phyloP scores from a whole-genome alignment of 2,888 invertebrate species.

The Orgyia antiqua region DNA sequence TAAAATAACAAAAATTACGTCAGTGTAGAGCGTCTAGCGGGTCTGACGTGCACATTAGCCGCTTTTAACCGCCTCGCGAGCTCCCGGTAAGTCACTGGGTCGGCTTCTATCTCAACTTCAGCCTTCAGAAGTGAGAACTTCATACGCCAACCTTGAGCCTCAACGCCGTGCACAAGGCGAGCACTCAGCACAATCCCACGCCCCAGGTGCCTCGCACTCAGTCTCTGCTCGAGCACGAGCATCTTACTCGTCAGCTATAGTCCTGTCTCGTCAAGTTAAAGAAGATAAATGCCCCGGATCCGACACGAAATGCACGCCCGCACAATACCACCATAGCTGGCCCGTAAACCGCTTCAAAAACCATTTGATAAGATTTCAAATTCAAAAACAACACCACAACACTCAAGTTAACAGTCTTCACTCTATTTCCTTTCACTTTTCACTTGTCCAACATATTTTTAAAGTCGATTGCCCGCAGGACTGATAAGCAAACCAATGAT shows the following conservation, averaged over 20 bases:
- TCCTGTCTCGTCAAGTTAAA: slow-evolving; percentile 71
- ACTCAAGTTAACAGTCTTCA: slow-evolving; percentile 14
- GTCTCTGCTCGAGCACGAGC: slow-evolving; percentile 74
- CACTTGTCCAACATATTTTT: slow-evolving; percentile 73
- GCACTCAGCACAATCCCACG: slow-evolving; percentile 61
- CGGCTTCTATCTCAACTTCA: slow-evolving; percentile 68
- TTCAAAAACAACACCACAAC: slow-evolving; percentile 31
- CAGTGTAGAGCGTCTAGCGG: slow-evolving; percentile 44
- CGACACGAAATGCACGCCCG: slow-evolving; percentile 49
- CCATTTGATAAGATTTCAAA: slow-evolving; percentile 55
- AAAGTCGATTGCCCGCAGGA: slow-evolving; percentile 24
- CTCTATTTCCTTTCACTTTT: slow-evolving; percentile 22
- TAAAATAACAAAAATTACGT: slow-evolving; percentile 53
- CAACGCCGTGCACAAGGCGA: slow-evolving; percentile 60
- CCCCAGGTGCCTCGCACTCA: slow-evolving; percentile 57
- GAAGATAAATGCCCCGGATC: slow-evolving; percentile 67
- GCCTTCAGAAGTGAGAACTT: slow-evolving; percentile 61
- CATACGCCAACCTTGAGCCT: slow-evolving; percentile 68
- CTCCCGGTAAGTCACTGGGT: slow-evolving; percentile 55
- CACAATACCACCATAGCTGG: slow-evolving; percentile 67
- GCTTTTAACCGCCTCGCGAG: slow-evolving; percentile 57
- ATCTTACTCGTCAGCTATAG: slow-evolving; percentile 72
- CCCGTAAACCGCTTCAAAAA: slow-evolving; percentile 51
- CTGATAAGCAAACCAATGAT: slow-evolving; percentile 14
- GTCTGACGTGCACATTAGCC: slow-evolving; percentile 59